Conservation (phyloP, 2,888 invertebrate species). For the Tipula vernalis region DNA sequence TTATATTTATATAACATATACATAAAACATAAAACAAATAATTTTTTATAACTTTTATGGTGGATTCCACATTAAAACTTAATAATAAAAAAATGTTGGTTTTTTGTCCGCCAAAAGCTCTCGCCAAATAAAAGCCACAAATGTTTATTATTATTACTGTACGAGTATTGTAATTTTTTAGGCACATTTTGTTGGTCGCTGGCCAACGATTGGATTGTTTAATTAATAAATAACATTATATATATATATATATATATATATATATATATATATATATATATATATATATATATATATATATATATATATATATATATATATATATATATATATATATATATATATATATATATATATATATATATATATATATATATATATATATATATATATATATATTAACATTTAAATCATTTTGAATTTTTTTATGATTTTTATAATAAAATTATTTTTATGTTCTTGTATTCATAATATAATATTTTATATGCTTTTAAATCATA, state of each 20-base stretch:
- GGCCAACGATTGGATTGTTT: neutral
- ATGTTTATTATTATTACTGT: neutral
- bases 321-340: neutral
- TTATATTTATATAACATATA: no score
- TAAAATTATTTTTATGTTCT: neutral
- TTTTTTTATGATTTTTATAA: neutral
- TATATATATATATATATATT: neutral
- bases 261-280: neutral
- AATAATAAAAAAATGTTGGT: neutral
- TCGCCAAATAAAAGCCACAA: neutral
- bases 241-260: neutral
- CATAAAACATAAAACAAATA: no score
- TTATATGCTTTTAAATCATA: neutral
- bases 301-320: neutral
- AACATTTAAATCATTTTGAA: neutral
- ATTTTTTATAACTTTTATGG: neutral
- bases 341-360: neutral
- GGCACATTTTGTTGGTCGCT: neutral
- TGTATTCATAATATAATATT: neutral
- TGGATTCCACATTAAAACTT: neutral
- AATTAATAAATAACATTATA: neutral
- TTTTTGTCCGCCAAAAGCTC: neutral
- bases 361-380: neutral
- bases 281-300: neutral
- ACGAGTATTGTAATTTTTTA: neutral